Percentiles rank a stretch among this genome's conserved stretches.
These are phyloP conservation scores for Apamea monoglypha DNA, from an alignment of 2,888 invertebrate genomes.

Conservation along the genomic window DNA sequence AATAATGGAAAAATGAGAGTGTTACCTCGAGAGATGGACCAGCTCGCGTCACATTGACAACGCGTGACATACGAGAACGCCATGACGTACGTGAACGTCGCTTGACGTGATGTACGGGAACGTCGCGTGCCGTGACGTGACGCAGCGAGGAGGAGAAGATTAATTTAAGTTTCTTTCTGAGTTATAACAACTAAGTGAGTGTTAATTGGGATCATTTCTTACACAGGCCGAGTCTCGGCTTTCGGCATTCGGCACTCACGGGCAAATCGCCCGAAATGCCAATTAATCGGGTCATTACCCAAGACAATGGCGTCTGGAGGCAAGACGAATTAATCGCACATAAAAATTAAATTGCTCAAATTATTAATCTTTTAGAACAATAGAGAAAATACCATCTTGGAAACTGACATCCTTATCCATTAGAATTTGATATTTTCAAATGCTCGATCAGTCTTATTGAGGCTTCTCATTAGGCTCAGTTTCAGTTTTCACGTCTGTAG, in stretches of 20 bases:
- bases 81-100: slow-evolving; percentile 8
- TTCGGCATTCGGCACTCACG: slow-evolving; percentile 50
- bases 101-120: not conserved
- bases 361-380: slow-evolving; percentile 62
- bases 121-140: not conserved
- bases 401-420: slow-evolving; percentile 15
- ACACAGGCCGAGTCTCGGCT: slow-evolving; percentile 21
- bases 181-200: slow-evolving; percentile 49
- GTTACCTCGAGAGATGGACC: slow-evolving; percentile 51
- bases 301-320: slow-evolving; percentile 59
- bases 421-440: slow-evolving; percentile 37
- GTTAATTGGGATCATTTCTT: slow-evolving; percentile 59
- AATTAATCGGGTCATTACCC: slow-evolving; percentile 71
- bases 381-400: slow-evolving; percentile 39
- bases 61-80: not conserved
- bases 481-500: slow-evolving; percentile 23
- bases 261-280: slow-evolving; percentile 68
- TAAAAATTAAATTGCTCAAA: slow-evolving; percentile 63
- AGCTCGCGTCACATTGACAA: slow-evolving; percentile 19
- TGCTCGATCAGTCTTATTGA: slow-evolving; percentile 8
- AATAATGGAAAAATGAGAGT: slow-evolving; percentile 48
- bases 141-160: not conserved
- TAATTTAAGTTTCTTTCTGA: slow-evolving; percentile 8
- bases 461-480: slow-evolving; percentile 4
- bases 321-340: slow-evolving; percentile 62